Percentiles rank a stretch among this genome's conserved stretches.
These are phyloP conservation scores for Dasypogon diadema DNA, from an alignment of 2,888 invertebrate species.

Conservation along the genomic window DNA sequence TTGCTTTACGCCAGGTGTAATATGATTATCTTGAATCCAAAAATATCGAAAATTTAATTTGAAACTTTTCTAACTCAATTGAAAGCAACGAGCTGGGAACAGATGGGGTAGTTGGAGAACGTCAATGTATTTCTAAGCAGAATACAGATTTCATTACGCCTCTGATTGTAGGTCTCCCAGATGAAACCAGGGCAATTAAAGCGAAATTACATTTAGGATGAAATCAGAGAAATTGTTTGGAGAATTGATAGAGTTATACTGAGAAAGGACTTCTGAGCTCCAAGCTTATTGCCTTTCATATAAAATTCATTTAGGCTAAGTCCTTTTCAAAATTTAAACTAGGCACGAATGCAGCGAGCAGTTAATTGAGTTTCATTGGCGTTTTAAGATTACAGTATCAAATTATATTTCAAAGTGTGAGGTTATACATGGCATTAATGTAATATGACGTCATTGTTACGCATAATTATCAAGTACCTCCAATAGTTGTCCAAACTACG, in stretches of 20 bases:
- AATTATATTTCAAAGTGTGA: too few species aligned
- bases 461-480: too few species aligned
- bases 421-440: too few species aligned
- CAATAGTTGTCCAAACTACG: too few species aligned
- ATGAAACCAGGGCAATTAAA: slow-evolving; percentile 46
- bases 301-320: slow-evolving; percentile 25
- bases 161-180: slow-evolving; percentile 33
- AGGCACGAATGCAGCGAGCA: background rate
- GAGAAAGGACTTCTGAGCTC: background rate
- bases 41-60: slow-evolving; percentile 48
- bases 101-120: slow-evolving; percentile 30
- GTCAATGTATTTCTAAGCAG: slow-evolving; percentile 21
- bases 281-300: slow-evolving; percentile 17
- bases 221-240: slow-evolving; percentile 48
- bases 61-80: slow-evolving; percentile 46
- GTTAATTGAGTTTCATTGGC: background rate
- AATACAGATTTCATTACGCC: slow-evolving; percentile 40
- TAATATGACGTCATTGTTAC: too few species aligned
- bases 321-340: background rate
- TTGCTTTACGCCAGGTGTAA: slow-evolving; percentile 37
- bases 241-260: slow-evolving; percentile 7
- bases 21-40: slow-evolving; percentile 43
- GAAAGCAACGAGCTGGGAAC: slow-evolving; percentile 16
- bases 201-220: slow-evolving; percentile 30
- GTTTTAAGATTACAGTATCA: background rate